These are phyloP conservation scores for Taenaris catops DNA, from an alignment of 2,888 invertebrate genomes.

Conservation along the genomic window DNA sequence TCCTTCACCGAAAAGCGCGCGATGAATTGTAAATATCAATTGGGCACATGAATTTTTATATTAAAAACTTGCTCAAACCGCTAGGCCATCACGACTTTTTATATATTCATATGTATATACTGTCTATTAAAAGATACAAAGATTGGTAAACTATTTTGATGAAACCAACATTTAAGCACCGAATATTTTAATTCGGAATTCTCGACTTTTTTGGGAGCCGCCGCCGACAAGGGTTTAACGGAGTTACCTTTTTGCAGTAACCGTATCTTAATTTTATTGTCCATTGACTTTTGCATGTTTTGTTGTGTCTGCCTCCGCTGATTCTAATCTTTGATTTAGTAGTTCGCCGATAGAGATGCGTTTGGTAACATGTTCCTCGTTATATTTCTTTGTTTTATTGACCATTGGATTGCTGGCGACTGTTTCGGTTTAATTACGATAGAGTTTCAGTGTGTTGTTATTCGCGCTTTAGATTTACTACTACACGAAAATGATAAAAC, in stretches of 20 bases:
- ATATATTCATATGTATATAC: too few relatives aligned
- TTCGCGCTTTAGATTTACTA: too few relatives aligned
- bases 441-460: too few relatives aligned
- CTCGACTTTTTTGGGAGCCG: conserved; percentile 22
- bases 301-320: conserved; percentile 48
- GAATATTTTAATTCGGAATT: conserved; percentile 13
- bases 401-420: too few relatives aligned
- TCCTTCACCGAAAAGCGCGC: too few relatives aligned
- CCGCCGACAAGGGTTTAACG: conserved; percentile 46
- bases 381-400: conserved; percentile 21
- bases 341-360: conserved; percentile 29
- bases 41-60: too few relatives aligned
- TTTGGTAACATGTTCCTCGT: conserved; percentile 23
- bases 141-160: conserved; percentile 17
- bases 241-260: conserved; percentile 35
- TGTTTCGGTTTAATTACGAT: too few relatives aligned
- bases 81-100: too few relatives aligned
- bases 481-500: too few relatives aligned
- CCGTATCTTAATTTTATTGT: conserved; percentile 39
- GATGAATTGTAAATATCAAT: too few relatives aligned
- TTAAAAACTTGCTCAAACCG: too few relatives aligned
- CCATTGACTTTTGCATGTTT: conserved; percentile 40
- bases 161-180: conserved; percentile 16
- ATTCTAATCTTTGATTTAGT: conserved; percentile 52
- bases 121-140: too few relatives aligned